Evolutionary conservation across 2,113 vertebrate species (phyloP), one percentile per base, ranked within the genome.

Genomic region (Pedetes capensis): DNA sequence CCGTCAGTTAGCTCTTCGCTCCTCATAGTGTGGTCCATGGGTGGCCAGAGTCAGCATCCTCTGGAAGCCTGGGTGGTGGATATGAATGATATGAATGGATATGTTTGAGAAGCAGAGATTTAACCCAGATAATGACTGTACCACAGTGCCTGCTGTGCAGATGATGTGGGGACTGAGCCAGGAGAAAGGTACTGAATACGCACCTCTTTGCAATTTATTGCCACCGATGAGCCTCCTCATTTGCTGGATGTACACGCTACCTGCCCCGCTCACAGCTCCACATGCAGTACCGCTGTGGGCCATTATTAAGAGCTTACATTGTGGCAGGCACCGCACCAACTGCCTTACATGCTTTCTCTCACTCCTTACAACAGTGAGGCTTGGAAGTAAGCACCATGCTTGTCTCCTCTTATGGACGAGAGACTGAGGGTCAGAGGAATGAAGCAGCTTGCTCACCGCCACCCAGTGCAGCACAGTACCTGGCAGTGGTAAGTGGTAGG

Each of bases 1-100:
- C 13, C 5, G 13, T 47, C 78, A 7, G 57, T 81, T 37, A 34
- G n/a, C 22, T 72, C 39, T 79, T n/a, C 17, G 63, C 75, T n/a
- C 1, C 39, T 51, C n/a, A 34, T 3, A 3, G 5, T 1, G 5
- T 8, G 42, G n/a, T 6, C 16, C 17, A 0, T 34, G n/a, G n/a
- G 16, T 42, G 6, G 75, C 12, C 53, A 23, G 44, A 17, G 6
- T 47, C 0, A 1, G 53, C 8, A 18, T 7, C 39, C 53, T 49
- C 42, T 47, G 32, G 39, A 74, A 64, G 51, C 3, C 53, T 44
- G 57, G 64, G 49, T 32, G 25, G 57, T 23, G 71, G 16, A 1
- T 4, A 37, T 16, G 34, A 72, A 74, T 66, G 64, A 4, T 2
- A 42, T 23, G 22, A 39, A 69, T 0, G 20, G 2, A 20, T 1